phyloP scores from a whole-genome alignment of 1,140 invertebrate genomes.

The Ptiloglossa arizonensis region DNA sequence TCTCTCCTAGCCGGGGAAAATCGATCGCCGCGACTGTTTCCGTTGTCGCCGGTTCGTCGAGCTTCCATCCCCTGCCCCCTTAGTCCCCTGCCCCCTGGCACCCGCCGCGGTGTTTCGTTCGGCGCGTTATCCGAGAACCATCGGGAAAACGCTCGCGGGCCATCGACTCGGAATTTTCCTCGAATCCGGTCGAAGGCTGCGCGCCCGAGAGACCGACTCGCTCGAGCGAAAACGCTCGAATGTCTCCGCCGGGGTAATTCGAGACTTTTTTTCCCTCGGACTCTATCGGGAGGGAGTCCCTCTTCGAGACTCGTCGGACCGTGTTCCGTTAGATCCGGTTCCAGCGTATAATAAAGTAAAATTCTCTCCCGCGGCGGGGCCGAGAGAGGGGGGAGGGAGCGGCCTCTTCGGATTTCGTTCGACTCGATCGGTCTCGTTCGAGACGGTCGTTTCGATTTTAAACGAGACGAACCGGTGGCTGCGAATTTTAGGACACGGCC shows the following conservation, averaged over 20 bases:
- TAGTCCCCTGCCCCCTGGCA: no score
- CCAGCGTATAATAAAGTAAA: slow-evolving; percentile 8
- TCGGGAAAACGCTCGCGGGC: not conserved
- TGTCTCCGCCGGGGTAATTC: slow-evolving; percentile 16
- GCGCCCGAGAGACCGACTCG: not conserved
- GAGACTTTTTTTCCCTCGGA: slow-evolving; percentile 1
- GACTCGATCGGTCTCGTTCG: slow-evolving; percentile 25
- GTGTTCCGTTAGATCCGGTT: slow-evolving; percentile 27
- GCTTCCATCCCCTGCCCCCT: not conserved
- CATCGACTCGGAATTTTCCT: not conserved
- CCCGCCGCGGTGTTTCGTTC: slow-evolving; percentile 16
- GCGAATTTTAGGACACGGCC: slow-evolving; percentile 6
- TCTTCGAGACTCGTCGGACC: slow-evolving; percentile 22
- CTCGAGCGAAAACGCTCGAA: not conserved
- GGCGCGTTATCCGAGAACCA: not conserved
- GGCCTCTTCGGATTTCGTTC: slow-evolving; percentile 27
- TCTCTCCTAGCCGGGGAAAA: slow-evolving; percentile 7
- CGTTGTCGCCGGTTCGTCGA: slow-evolving; percentile 12
- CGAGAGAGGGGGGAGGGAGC: not conserved
- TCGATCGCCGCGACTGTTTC: slow-evolving; percentile 40
- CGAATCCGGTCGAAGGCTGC: not conserved
- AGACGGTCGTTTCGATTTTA: slow-evolving; percentile 22
- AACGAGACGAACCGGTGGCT: slow-evolving; percentile 5
- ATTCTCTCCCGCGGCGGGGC: not conserved
- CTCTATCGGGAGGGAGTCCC: not conserved